Evolutionary conservation across 2,113 vertebrate genomes (phyloP), one percentile per base, ranked within the genome.

Genomic region (Cochlearius cochlearius): DNA sequence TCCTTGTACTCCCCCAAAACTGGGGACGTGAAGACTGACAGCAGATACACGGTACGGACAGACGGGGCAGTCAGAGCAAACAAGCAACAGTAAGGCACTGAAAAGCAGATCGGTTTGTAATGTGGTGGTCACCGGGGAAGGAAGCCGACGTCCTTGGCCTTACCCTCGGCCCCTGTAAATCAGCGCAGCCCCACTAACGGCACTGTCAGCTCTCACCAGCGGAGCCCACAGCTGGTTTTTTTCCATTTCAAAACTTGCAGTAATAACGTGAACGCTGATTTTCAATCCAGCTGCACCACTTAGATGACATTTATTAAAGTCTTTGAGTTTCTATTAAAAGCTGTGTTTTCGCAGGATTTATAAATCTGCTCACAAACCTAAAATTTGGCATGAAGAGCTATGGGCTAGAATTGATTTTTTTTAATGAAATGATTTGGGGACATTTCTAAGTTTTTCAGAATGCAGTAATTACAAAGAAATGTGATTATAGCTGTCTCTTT

Each of bases 391-490:
- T 55, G 95, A 97, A 91, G 63, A 85, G 81, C 91, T 86, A 62
- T 0, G 2, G 87, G 69, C 91, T 87, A 76, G 67, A 96, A 94
- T 39, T 94, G 87, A 92, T 92, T 93, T 91, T 79, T 79, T 47
- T 3, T 66, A 95, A 96, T 95, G 45, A 94, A 97, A 97, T 88
- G 49, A 95, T 97, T 90, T 92, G 74, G 67, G 91, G 94, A 92
- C 84, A 69, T 89, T 92, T 88, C 81, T 90, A n/a, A 88, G 89
- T 88, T 92, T 92, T 95, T 64, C 87, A 66, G 84, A 88, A 95
- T 43, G 74, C 69, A 73, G 69, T 90, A 94, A 94, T 96, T 97
- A 88, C 0, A 6, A 88, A 83, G 91, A 91, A 94, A 94, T 90
- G 92, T 92, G 93, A 96, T 96, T 93, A 95, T 72, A 92, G 84